A percentile compares a stretch with the other conserved stretches of the same genome.
Evolutionary conservation across 53 echinoderm and acorn worm genomes (phyloP).

Genomic region (Henricia sp.): DNA sequence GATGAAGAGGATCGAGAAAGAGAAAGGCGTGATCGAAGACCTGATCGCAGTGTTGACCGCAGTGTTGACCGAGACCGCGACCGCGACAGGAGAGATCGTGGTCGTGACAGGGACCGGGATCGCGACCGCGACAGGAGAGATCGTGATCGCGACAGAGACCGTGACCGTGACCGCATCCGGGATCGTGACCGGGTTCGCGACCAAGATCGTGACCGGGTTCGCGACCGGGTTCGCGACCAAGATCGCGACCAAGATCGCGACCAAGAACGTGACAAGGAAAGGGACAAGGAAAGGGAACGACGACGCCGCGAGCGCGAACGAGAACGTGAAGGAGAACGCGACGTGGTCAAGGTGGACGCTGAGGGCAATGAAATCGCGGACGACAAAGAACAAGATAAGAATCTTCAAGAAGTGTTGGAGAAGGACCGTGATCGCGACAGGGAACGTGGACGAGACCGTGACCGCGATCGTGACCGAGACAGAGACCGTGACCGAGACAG

Average conservation of each 20-base stretch:
- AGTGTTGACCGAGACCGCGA: constrained; percentile 36
- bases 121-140: constrained; percentile 28
- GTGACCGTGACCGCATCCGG: constrained; percentile 32
- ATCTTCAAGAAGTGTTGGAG: constrained; percentile 29
- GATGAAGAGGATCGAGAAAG: constrained; percentile 62
- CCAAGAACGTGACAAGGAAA: constrained; percentile 13
- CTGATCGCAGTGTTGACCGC: constrained; percentile 42
- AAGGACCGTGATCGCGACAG: constrained; percentile 60
- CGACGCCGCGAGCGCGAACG: constrained; percentile 61
- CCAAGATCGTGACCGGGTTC: no score
- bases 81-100: constrained; percentile 5
- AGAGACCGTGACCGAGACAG: constrained; percentile 46
- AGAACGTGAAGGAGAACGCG: constrained; percentile 52
- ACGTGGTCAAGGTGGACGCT: constrained; percentile 59
- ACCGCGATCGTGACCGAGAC: constrained; percentile 63
- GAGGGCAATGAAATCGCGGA: constrained; percentile 14
- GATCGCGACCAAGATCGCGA: no score
- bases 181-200: constrained; percentile 61
- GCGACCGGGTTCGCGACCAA: no score
- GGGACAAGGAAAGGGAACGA: constrained; percentile 43
- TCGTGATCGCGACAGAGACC: constrained; percentile 36
- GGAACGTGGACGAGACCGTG: constrained; percentile 57
- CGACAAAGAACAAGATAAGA: constrained; percentile 23
- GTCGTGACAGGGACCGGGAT: constrained; percentile 13
- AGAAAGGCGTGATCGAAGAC: constrained; percentile 38